Percentiles rank a stretch among this genome's conserved stretches.
Conservation (phyloP, 2,888 invertebrate species). For the Sesia apiformis region DNA sequence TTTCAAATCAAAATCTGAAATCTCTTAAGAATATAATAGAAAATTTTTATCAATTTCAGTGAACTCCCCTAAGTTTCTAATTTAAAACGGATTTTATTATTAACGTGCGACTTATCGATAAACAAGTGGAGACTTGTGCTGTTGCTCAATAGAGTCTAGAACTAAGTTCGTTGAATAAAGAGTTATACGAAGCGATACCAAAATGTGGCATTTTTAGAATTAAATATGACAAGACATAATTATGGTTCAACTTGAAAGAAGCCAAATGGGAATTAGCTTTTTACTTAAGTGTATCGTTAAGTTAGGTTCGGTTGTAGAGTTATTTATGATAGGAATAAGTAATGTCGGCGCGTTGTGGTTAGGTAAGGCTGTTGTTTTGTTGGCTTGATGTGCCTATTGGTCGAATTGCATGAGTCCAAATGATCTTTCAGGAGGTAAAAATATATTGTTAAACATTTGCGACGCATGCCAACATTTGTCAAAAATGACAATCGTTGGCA, state of each 20-base stretch:
- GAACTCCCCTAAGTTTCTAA: too few species aligned
- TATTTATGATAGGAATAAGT: slow-evolving; percentile 22
- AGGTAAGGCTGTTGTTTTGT: slow-evolving; percentile 49
- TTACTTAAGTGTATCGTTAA: slow-evolving; percentile 31
- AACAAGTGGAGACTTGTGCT: background rate
- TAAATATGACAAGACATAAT: slow-evolving; percentile 62
- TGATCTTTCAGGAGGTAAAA: too few species aligned
- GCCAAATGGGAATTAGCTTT: slow-evolving; percentile 68
- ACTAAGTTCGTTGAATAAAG: slow-evolving; percentile 20
- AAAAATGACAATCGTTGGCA: too few species aligned
- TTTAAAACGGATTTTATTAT: too few species aligned
- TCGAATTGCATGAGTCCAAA: slow-evolving; percentile 30
- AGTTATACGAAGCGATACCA: slow-evolving; percentile 51
- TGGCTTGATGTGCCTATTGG: slow-evolving; percentile 57
- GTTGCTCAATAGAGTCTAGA: slow-evolving; percentile 24
- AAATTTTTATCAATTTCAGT: too few species aligned
- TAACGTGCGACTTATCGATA: background rate
- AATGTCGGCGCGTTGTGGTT: slow-evolving; percentile 10
- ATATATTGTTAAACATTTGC: too few species aligned
- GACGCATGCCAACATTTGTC: too few species aligned
- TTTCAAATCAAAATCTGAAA: too few species aligned
- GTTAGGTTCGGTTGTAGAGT: slow-evolving; percentile 18
- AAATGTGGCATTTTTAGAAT: slow-evolving; percentile 55
- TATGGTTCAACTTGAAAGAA: slow-evolving; percentile 74
- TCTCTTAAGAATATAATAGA: too few species aligned